Evolutionary conservation across 2,113 vertebrate genomes (phyloP).

Genomic region (Lanius collurio): DNA sequence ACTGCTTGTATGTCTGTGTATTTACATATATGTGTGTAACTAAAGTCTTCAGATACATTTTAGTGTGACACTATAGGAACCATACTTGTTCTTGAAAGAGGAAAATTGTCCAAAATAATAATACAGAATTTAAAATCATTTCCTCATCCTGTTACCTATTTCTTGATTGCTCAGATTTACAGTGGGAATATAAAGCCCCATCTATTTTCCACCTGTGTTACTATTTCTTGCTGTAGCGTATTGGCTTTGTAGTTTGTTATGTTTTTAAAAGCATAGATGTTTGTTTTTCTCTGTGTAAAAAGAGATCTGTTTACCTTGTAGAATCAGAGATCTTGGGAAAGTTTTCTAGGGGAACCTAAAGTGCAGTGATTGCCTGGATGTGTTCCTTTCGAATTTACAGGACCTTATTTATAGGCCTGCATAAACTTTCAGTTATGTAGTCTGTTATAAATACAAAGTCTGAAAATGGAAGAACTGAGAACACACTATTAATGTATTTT

Average conservation of each 20-base stretch:
- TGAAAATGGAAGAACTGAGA: slow-evolving; percentile 24
- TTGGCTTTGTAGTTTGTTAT: neutral
- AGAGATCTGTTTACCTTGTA: neutral
- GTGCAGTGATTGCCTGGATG: neutral
- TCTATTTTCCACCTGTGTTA: neutral
- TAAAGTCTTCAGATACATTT: neutral
- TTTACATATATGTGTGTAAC: neutral
- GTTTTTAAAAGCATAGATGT: neutral
- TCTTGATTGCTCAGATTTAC: neutral
- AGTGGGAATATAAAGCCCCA: neutral
- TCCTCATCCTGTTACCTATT: neutral
- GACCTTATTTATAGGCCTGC: slow-evolving; percentile 34
- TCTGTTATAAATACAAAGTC: neutral
- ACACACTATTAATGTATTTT: slow-evolving; percentile 38
- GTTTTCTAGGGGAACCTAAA: neutral
- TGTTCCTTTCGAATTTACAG: slow-evolving; percentile 36
- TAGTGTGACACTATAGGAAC: neutral
- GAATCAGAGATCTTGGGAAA: neutral
- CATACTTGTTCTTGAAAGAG: neutral
- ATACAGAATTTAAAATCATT: neutral
- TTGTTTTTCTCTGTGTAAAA: neutral
- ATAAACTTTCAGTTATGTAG: slow-evolving; percentile 23
- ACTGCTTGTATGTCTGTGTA: neutral
- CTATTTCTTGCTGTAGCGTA: neutral
- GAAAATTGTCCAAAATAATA: neutral